phyloP scores from a whole-genome alignment of 2,797 vertebrate species.

The Nothura maculosa region DNA sequence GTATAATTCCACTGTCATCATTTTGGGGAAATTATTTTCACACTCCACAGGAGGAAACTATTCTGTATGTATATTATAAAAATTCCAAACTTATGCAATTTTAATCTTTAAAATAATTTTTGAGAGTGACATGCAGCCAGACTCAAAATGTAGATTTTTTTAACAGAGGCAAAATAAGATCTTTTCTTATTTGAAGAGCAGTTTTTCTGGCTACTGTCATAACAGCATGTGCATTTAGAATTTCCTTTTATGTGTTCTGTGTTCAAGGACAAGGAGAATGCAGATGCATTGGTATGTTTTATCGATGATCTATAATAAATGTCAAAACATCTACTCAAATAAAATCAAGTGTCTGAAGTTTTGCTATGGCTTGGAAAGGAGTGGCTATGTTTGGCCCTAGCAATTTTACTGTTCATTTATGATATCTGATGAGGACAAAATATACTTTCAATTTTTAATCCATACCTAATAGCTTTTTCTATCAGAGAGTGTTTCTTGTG shows the following conservation, averaged over 20 bases:
- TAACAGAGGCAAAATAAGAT: neutral
- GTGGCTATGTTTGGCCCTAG: neutral
- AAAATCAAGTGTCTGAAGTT: neutral
- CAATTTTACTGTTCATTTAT: neutral
- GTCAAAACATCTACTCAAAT: neutral
- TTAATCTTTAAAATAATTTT: neutral
- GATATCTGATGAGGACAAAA: neutral
- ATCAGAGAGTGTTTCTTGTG: neutral
- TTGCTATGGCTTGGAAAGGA: neutral
- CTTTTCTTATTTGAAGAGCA: neutral
- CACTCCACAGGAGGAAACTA: neutral
- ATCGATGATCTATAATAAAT: neutral
- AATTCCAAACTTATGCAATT: neutral
- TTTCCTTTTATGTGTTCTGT: neutral
- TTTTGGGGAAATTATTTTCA: neutral
- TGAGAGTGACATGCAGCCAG: neutral
- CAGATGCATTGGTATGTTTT: neutral
- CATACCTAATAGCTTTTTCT: neutral
- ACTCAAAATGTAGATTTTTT: neutral
- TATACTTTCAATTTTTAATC: neutral
- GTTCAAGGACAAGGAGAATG: neutral
- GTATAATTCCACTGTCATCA: rapidly evolving
- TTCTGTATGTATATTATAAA: rapidly evolving
- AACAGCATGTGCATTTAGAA: neutral
- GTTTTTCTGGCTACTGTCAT: neutral